These are phyloP conservation scores for Trachelus stipa DNA, from an alignment of 2,888 invertebrate genomes.

Conservation along the genomic window DNA sequence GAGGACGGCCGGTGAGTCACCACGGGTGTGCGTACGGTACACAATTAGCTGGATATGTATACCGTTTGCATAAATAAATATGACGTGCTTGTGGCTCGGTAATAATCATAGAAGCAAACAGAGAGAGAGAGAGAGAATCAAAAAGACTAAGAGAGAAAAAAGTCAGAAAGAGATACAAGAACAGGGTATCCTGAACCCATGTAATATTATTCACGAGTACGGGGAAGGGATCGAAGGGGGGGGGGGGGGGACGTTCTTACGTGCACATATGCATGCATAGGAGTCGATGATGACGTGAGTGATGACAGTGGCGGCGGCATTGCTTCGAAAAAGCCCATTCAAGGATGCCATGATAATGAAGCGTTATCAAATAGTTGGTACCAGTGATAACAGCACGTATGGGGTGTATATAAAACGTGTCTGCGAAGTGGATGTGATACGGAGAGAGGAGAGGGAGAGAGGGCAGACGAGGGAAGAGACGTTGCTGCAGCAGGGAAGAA, in stretches of 20 bases:
- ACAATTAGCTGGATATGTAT: slow-evolving; percentile 57
- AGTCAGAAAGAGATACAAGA: not conserved
- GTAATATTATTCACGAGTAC: not conserved
- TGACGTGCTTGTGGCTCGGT: slow-evolving; percentile 21
- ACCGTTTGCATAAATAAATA: slow-evolving; percentile 57
- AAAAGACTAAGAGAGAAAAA: too few relatives aligned
- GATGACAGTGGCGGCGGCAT: not conserved
- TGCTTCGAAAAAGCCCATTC: not conserved
- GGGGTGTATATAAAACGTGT: not conserved
- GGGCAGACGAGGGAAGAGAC: not conserved
- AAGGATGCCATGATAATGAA: not conserved
- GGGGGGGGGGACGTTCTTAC: not conserved
- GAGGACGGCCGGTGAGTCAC: slow-evolving; percentile 45
- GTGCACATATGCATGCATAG: not conserved
- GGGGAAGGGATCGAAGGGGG: not conserved
- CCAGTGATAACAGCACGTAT: not conserved
- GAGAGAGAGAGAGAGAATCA: too few relatives aligned
- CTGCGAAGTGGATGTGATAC: not conserved
- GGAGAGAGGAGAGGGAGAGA: not conserved
- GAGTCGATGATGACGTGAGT: not conserved
- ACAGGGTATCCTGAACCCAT: not conserved
- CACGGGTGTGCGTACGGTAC: slow-evolving; percentile 41
- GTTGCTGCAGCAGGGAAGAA: slow-evolving; percentile 25
- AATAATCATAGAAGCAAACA: not conserved
- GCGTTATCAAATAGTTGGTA: not conserved